Evolutionary conservation across 64 coral and sea anemone species (phyloP).

Genomic region (Acropora yongei): DNA sequence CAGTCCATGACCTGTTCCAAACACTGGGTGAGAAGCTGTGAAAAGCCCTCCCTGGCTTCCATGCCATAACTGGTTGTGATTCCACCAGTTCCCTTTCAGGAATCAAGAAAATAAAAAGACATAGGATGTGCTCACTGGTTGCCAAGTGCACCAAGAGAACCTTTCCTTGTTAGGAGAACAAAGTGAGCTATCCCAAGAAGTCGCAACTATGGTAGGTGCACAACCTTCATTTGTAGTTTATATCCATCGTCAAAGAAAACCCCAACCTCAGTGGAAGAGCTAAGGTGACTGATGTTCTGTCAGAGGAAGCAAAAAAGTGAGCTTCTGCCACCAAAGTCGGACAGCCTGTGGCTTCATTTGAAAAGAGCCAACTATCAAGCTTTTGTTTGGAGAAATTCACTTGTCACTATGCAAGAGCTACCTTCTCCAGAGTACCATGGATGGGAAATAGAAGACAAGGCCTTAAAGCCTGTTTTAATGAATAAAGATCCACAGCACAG

Average conservation of each 20-base stretch:
- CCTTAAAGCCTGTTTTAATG: no score
- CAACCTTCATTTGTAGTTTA: conserved; percentile 32
- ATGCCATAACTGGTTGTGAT: conserved; percentile 51
- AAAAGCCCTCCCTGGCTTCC: conserved; percentile 44
- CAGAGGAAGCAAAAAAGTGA: no score
- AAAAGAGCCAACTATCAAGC: no score
- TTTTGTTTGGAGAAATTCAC: no score
- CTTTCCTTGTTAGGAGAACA: conserved; percentile 18
- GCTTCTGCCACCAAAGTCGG: no score
- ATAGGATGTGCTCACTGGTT: not conserved
- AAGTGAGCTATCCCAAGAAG: not conserved
- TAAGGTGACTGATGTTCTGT: no score
- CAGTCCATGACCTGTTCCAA: not conserved
- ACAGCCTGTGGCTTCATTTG: no score
- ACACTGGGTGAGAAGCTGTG: conserved; percentile 27
- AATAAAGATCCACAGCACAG: no score
- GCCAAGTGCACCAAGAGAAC: conserved; percentile 51
- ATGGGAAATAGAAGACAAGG: no score
- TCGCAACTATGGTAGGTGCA: not conserved
- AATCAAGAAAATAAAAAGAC: conserved; percentile 57
- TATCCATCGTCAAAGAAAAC: conserved; percentile 36
- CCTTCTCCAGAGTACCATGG: no score
- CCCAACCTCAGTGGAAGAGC: not conserved
- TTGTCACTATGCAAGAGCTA: no score
- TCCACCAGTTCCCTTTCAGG: conserved; percentile 36